These are phyloP conservation scores for Monarcha castaneiventris DNA, from an alignment of 2,113 vertebrate species.

Conservation along the genomic window DNA sequence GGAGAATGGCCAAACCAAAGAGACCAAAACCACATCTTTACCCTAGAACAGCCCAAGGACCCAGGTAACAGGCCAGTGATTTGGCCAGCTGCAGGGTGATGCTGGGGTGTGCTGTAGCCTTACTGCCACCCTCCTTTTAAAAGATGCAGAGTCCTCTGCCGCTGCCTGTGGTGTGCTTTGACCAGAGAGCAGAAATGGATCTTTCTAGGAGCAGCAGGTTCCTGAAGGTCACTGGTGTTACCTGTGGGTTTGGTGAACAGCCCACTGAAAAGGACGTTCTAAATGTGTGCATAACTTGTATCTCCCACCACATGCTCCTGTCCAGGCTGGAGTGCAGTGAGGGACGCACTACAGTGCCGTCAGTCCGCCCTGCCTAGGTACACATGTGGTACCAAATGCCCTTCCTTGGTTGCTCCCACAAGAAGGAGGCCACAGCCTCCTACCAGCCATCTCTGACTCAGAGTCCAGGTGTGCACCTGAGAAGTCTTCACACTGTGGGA, in stretches of 20 bases:
- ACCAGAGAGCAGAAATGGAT: neutral
- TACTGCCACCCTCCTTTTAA: neutral
- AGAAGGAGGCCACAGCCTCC: neutral
- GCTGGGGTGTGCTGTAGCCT: neutral
- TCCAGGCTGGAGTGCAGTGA: rapidly evolving
- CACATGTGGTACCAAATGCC: rapidly evolving
- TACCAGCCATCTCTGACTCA: neutral
- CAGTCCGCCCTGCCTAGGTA: neutral
- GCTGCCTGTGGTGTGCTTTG: neutral
- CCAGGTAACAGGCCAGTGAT: neutral
- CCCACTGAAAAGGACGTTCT: neutral
- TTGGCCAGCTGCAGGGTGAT: neutral
- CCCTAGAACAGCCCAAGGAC: neutral
- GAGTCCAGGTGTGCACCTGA: neutral
- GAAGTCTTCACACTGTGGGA: neutral
- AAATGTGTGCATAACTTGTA: neutral
- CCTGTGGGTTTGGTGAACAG: neutral
- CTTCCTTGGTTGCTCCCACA: neutral
- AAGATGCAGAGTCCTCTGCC: neutral
- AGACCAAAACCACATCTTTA: neutral
- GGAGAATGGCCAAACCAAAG: neutral
- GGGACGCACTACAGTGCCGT: rapidly evolving
- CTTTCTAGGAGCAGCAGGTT: rapidly evolving
- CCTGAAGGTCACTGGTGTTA: neutral
- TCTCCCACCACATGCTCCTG: neutral